phyloP scores from a whole-genome alignment of 2,113 vertebrate genomes.

The Lichenostomus cassidix region DNA sequence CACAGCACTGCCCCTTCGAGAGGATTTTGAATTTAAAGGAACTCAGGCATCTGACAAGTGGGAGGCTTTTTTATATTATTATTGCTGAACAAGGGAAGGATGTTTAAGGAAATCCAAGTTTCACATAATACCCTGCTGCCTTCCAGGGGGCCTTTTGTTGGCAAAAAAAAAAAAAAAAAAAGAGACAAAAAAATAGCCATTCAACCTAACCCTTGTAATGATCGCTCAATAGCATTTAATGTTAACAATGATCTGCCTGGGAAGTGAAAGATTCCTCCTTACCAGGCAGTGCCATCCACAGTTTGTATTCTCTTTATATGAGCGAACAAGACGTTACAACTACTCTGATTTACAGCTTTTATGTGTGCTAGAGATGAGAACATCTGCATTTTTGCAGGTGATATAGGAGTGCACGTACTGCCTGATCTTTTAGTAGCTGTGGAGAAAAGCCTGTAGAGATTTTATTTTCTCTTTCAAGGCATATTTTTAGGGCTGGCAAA shows the following conservation, averaged over 20 bases:
- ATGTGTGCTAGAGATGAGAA: neutral
- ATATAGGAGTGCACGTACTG: neutral
- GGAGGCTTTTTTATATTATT: neutral
- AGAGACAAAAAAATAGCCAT: neutral
- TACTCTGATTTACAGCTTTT: slow-evolving; percentile 19
- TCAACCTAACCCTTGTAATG: neutral
- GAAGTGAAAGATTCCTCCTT: slow-evolving; percentile 1
- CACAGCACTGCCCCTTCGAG: neutral
- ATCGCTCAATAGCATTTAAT: neutral
- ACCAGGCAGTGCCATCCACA: neutral
- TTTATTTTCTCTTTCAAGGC: slow-evolving; percentile 8
- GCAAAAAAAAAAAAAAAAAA: too few relatives aligned
- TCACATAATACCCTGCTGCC: neutral
- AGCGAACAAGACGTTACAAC: neutral
- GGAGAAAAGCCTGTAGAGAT: neutral
- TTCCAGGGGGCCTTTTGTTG: neutral
- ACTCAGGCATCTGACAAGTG: neutral
- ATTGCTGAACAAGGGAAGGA: neutral
- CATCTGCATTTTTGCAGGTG: slow-evolving; percentile 34
- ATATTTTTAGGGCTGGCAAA: neutral
- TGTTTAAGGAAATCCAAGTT: neutral
- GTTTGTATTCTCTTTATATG: neutral
- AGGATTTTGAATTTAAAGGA: neutral
- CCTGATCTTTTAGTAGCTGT: neutral
- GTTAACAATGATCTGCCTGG: neutral